Conservation (phyloP, 1,140 invertebrate species). For the Pseudomyrmex cubaensis region DNA sequence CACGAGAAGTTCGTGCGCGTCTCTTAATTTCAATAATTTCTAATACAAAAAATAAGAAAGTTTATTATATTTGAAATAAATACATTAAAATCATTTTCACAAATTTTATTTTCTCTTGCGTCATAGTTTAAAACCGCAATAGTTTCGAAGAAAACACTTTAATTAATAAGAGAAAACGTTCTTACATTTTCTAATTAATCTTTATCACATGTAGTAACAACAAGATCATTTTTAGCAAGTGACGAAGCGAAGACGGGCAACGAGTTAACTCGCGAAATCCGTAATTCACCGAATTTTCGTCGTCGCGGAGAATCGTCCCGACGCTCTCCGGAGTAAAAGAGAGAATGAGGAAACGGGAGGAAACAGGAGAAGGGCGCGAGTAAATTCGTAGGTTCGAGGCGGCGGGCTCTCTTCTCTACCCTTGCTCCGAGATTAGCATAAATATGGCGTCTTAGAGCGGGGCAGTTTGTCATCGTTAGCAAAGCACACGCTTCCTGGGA, state of each 20-base stretch:
- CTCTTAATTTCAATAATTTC: too few relatives aligned
- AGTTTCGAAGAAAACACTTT: background rate
- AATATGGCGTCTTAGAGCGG: constrained; percentile 85
- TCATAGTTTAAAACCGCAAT: background rate
- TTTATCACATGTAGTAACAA: background rate
- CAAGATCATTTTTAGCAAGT: background rate
- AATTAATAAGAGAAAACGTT: background rate
- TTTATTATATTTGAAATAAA: background rate
- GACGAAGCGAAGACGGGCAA: constrained; percentile 4
- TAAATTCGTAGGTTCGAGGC: constrained; percentile 66
- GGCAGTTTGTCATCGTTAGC: constrained; percentile 85
- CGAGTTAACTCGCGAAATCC: constrained; percentile 15
- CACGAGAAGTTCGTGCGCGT: background rate
- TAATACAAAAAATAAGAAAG: background rate
- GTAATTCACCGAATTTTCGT: constrained; percentile 55
- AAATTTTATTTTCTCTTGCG: background rate
- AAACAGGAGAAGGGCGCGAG: constrained; percentile 35
- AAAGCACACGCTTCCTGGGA: constrained; percentile 86
- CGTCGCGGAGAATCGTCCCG: constrained; percentile 13
- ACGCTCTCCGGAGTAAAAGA: constrained; percentile 2
- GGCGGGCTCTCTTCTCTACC: constrained; percentile 67
- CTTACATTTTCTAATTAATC: background rate
- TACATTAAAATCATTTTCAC: background rate
- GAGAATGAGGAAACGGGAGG: constrained; percentile 3
- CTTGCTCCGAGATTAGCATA: constrained; percentile 83